A percentile compares a stretch with the other conserved stretches of the same genome.
Evolutionary conservation across 2,888 invertebrate species (phyloP).

Genomic region (Pandemis cinnamomeana): DNA sequence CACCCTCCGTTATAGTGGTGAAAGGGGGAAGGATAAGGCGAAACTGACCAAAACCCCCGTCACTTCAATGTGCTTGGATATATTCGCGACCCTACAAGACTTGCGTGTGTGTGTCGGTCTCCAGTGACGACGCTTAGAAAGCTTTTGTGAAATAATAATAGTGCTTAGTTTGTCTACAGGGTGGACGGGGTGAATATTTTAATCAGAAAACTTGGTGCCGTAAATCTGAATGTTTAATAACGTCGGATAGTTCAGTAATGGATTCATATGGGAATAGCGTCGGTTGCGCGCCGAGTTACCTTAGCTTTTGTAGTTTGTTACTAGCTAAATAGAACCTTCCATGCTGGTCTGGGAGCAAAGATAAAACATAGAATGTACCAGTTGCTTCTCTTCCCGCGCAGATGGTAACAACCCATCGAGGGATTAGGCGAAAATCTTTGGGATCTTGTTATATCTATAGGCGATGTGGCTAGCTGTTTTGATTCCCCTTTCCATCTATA

Average conservation of each 20-base stretch:
- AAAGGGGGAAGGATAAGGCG: constrained; percentile 76
- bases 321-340: neutral
- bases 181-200: constrained; percentile 50
- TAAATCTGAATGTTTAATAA: constrained; percentile 21
- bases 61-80: constrained; percentile 67
- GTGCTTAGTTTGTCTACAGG: constrained; percentile 55
- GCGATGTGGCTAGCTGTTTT: too few relatives aligned
- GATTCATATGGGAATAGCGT: constrained; percentile 26
- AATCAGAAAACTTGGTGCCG: constrained; percentile 41
- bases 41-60: constrained; percentile 71
- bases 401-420: too few relatives aligned
- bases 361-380: too few relatives aligned
- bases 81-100: constrained; percentile 71
- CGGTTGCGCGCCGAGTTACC: neutral
- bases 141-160: constrained; percentile 70
- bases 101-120: constrained; percentile 58
- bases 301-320: neutral
- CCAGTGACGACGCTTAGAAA: constrained; percentile 67
- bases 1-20: constrained; percentile 67
- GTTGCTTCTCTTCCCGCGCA: too few relatives aligned
- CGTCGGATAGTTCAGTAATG: constrained; percentile 31
- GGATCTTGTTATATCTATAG: too few relatives aligned
- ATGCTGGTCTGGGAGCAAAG: too few relatives aligned
- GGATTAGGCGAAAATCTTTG: too few relatives aligned
- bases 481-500: too few relatives aligned